Base-by-base conservation (phyloP, 2,113 vertebrate species). In the Rhizomys pruinosus region DNA sequence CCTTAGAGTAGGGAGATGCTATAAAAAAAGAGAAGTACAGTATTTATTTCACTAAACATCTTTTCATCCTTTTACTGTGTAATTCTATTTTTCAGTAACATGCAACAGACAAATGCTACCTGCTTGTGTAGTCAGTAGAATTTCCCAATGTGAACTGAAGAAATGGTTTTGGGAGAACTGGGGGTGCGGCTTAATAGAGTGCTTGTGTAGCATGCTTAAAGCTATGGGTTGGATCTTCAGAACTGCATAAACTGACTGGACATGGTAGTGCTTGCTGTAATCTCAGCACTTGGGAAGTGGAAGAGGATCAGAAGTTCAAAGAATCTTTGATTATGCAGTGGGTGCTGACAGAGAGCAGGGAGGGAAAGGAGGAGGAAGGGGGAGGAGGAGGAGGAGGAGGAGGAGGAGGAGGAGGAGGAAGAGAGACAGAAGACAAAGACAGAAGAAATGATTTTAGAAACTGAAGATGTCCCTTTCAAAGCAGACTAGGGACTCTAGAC, bases 71-170 rank as follows among this genome's bases (percentile, higher is more conserved):
- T 92, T 88, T 79, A 44, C 72, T 64, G 7, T 47, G 42, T 69
- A 77, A 89, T 66, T 80, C 77, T 88, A 20, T 95, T 93, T 87
- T 84, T n/a, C 32, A 81, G 66, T 82, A 59, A 55, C 37, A 73
- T 16, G 55, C 34, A 10, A 64, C 52, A 78, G 63, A 81, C 89
- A 85, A 47, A 63, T 20, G 9, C 44, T 89, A 22, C 44, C 61
- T 86, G 39, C n/a, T 10, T 57, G 63, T 64, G 42, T 89, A 59
- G 47, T 89, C 71, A 79, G 79, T 76, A 87, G 76, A 20, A 23
- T 12, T 68, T 22, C 11, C 37, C 61, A 82, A 25, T 10, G 5
- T 29, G n/a, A 19, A 8, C 39, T 34, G 61, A 16, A 72, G 17
- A 55, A 39, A 59, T 82, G 64, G 15, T 44, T 94, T 76, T 15